Conservation (phyloP, 2,113 vertebrate genomes). For the Chaetura pelagica region DNA sequence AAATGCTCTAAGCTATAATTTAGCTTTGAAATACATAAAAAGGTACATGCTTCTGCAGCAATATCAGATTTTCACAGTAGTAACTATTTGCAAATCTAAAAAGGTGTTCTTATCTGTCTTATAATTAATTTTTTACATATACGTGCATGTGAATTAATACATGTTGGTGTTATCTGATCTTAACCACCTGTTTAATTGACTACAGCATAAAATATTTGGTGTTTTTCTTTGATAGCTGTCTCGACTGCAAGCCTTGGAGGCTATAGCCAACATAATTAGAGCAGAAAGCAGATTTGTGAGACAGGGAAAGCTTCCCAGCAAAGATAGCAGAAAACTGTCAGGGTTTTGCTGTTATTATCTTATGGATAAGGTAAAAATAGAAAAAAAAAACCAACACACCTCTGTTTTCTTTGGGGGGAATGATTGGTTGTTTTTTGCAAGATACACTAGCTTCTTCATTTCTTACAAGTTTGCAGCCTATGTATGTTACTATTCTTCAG, state of each 20-base stretch:
- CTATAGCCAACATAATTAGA: not conserved
- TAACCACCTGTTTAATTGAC: slow-evolving; percentile 17
- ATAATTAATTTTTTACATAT: slow-evolving; percentile 9
- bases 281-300: not conserved
- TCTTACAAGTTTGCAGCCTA: not conserved
- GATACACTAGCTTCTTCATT: not conserved
- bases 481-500: not conserved
- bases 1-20: not conserved
- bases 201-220: not conserved
- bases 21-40: not conserved
- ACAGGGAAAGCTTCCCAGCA: not conserved
- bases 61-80: not conserved
- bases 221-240: slow-evolving; percentile 5
- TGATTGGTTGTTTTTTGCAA: not conserved
- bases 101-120: not conserved
- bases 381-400: not conserved
- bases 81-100: not conserved
- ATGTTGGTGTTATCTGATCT: not conserved
- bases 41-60: not conserved
- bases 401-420: no score
- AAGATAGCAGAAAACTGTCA: not conserved
- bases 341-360: not conserved
- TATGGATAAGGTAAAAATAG: not conserved
- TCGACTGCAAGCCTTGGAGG: not conserved
- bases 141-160: not conserved